Conservation (phyloP, 1,140 invertebrate species). For the silkworm (Bombyx mori) region DNA sequence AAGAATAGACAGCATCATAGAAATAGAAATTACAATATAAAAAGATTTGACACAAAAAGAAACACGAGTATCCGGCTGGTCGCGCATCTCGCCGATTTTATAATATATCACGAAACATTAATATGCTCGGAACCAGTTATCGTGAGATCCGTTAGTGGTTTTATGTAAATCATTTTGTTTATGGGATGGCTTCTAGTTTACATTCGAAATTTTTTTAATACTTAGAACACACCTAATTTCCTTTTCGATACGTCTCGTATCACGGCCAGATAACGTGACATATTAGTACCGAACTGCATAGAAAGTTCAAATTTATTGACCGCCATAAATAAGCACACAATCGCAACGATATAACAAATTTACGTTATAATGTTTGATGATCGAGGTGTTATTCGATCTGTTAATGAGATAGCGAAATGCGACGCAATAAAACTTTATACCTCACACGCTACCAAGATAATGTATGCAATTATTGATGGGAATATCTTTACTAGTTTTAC, state of each 20-base stretch:
- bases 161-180: slow-evolving; percentile 66
- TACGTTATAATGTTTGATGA: slow-evolving; percentile 3
- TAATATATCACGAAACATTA: slow-evolving; percentile 67
- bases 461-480: neutral
- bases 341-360: slow-evolving; percentile 13
- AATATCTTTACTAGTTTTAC: neutral
- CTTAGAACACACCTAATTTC: slow-evolving; percentile 22
- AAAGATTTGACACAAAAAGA: slow-evolving; percentile 35
- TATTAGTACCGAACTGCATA: slow-evolving; percentile 25
- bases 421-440: neutral
- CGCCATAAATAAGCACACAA: slow-evolving; percentile 10
- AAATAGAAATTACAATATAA: slow-evolving; percentile 59
- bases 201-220: slow-evolving; percentile 38
- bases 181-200: slow-evolving; percentile 54
- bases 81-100: slow-evolving; percentile 58
- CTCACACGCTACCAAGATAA: neutral
- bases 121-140: slow-evolving; percentile 57
- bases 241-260: slow-evolving; percentile 1
- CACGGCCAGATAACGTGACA: slow-evolving; percentile 17
- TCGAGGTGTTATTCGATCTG: neutral
- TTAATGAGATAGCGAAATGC: neutral
- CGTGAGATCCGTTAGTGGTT: slow-evolving; percentile 66
- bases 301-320: slow-evolving; percentile 34
- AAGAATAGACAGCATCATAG: slow-evolving; percentile 34
- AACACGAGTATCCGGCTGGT: slow-evolving; percentile 32